Conservation (phyloP, 1,140 invertebrate species). For the Drosophila athabasca region DNA sequence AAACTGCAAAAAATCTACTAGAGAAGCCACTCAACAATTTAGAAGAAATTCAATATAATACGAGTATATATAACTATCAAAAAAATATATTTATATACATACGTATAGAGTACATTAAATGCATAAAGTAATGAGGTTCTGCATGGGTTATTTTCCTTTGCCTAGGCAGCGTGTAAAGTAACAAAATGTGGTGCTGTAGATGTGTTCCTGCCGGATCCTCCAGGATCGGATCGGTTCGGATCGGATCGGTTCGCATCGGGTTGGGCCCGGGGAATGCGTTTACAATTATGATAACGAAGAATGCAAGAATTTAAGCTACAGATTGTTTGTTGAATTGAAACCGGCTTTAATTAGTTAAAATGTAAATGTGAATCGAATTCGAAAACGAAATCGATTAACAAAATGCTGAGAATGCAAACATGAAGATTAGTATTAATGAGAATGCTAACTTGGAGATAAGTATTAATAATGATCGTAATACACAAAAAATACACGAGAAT, state of each 20-base stretch:
- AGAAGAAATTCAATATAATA: constrained; percentile 62
- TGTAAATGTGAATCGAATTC: constrained; percentile 37
- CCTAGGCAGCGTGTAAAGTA: constrained; percentile 66
- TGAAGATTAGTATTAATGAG: neutral
- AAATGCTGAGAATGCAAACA: constrained; percentile 5
- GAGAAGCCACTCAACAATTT: constrained; percentile 43
- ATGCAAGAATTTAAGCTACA: constrained; percentile 52
- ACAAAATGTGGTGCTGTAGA: constrained; percentile 78
- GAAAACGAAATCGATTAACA: constrained; percentile 19
- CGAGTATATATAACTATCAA: constrained; percentile 9
- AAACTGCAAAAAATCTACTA: constrained; percentile 23
- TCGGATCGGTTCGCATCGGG: too few species aligned
- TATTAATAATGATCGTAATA: too few species aligned
- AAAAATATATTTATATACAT: constrained; percentile 38
- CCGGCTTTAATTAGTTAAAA: constrained; percentile 76
- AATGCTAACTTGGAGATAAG: neutral
- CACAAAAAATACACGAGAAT: too few species aligned
- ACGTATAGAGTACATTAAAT: constrained; percentile 13
- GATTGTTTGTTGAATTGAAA: constrained; percentile 74
- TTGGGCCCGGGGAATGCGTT: constrained; percentile 31
- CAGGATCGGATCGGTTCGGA: constrained; percentile 13
- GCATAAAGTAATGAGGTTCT: constrained; percentile 50
- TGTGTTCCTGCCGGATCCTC: constrained; percentile 13
- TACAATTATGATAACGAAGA: constrained; percentile 40
- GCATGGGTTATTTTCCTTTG: constrained; percentile 47